phyloP scores from a whole-genome alignment of 2,888 invertebrate genomes.

The Tachina grossa region DNA sequence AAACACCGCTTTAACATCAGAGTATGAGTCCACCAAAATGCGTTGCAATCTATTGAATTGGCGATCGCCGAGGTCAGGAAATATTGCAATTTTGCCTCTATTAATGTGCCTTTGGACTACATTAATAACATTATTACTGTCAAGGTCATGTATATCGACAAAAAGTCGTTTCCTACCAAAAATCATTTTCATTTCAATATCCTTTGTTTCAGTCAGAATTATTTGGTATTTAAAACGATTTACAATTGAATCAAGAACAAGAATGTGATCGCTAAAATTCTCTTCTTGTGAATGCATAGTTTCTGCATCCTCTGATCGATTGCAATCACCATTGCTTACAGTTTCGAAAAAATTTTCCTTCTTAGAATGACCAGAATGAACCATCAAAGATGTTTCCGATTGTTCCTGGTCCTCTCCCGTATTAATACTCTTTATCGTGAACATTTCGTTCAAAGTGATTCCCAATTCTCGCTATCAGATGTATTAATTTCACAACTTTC shows the following conservation, averaged over 20 bases:
- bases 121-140: constrained; percentile 28
- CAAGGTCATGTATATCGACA: constrained; percentile 45
- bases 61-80: constrained; percentile 47
- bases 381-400: background rate
- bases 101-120: constrained; percentile 44
- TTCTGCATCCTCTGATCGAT: constrained; percentile 32
- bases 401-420: background rate
- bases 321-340: background rate
- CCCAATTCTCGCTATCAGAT: constrained; percentile 9
- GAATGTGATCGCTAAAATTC: too few relatives aligned
- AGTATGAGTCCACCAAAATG: constrained; percentile 38
- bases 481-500: constrained; percentile 18
- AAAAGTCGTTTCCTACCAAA: constrained; percentile 51
- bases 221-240: constrained; percentile 54
- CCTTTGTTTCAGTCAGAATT: constrained; percentile 44
- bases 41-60: constrained; percentile 36
- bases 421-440: constrained; percentile 13
- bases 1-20: constrained; percentile 8
- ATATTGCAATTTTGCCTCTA: constrained; percentile 45
- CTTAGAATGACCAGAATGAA: background rate
- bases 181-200: constrained; percentile 11
- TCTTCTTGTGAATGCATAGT: too few relatives aligned
- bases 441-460: background rate
- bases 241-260: too few relatives aligned
- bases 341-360: constrained; percentile 6